These are phyloP conservation scores for Pseudanteris insignis DNA, from an alignment of 2,888 invertebrate species.

Conservation along the genomic window DNA sequence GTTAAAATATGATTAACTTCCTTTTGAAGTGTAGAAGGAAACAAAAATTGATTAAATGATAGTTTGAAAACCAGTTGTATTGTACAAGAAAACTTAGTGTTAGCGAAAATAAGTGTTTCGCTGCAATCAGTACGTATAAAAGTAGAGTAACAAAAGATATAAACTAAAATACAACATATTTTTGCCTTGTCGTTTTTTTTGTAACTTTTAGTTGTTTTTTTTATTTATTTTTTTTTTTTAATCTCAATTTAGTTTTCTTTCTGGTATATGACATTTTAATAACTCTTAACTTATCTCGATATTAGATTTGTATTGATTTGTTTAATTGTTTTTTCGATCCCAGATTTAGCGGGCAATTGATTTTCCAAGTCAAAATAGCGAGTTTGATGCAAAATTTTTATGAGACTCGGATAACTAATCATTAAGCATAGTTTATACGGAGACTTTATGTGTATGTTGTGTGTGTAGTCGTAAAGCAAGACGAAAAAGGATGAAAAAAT, in stretches of 20 bases:
- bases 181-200: no score
- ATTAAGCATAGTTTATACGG: conserved; percentile 61
- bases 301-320: conserved; percentile 7
- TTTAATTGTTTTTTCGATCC: conserved; percentile 25
- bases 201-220: no score
- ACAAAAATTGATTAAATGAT: conserved; percentile 13
- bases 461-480: conserved; percentile 63
- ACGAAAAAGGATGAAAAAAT: conserved; percentile 43
- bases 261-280: neutral
- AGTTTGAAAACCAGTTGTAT: conserved; percentile 9
- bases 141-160: conserved; percentile 11
- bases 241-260: neutral
- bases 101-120: conserved; percentile 14
- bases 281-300: neutral
- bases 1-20: conserved; percentile 18
- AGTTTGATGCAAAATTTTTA: conserved; percentile 49
- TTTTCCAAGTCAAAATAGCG: conserved; percentile 25
- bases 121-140: conserved; percentile 9
- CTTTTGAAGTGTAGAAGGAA: conserved; percentile 18
- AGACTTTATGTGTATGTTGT: conserved; percentile 65
- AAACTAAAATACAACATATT: no score
- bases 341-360: conserved; percentile 42
- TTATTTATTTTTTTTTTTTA: no score
- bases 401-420: conserved; percentile 55
- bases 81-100: conserved; percentile 14